A percentile compares a stretch with the other conserved stretches of the same genome.
These are phyloP conservation scores for Tenebrosternarchus preto DNA, from an alignment of 2,113 vertebrate genomes.

Conservation along the genomic window DNA sequence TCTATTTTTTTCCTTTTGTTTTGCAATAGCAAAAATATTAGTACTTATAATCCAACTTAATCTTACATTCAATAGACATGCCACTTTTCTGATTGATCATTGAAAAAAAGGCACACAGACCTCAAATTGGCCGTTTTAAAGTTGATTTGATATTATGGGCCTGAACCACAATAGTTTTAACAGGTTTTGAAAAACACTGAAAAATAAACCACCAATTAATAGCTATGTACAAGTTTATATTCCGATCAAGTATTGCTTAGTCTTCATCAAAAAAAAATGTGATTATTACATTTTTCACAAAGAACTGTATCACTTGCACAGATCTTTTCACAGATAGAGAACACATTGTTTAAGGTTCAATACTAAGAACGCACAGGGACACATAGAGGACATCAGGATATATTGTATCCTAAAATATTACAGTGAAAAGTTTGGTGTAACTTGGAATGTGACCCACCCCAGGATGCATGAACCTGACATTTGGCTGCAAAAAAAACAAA, in stretches of 20 bases:
- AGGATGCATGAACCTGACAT: constrained; percentile 32
- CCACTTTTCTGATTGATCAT: too few relatives aligned
- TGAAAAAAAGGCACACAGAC: too few relatives aligned
- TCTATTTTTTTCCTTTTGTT: background rate
- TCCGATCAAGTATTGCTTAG: too few relatives aligned
- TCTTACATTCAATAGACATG: background rate
- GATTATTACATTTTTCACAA: too few relatives aligned
- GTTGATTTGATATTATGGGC: background rate
- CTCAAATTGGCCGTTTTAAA: too few relatives aligned
- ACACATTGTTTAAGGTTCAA: too few relatives aligned
- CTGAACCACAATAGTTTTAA: constrained; percentile 20
- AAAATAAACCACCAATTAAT: background rate
- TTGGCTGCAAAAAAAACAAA: background rate
- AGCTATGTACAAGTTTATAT: too few relatives aligned
- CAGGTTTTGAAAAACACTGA: constrained; percentile 8
- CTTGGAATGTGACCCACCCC: constrained; percentile 49
- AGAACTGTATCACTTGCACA: too few relatives aligned
- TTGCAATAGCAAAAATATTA: background rate
- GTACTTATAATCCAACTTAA: background rate
- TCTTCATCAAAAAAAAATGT: too few relatives aligned
- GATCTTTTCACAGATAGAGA: too few relatives aligned
- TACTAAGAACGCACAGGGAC: background rate
- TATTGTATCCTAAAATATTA: background rate
- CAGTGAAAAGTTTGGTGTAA: constrained; percentile 38
- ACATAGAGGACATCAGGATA: background rate